These are phyloP conservation scores for Acrobasis suavella DNA, from an alignment of 2,888 invertebrate genomes.

Conservation along the genomic window DNA sequence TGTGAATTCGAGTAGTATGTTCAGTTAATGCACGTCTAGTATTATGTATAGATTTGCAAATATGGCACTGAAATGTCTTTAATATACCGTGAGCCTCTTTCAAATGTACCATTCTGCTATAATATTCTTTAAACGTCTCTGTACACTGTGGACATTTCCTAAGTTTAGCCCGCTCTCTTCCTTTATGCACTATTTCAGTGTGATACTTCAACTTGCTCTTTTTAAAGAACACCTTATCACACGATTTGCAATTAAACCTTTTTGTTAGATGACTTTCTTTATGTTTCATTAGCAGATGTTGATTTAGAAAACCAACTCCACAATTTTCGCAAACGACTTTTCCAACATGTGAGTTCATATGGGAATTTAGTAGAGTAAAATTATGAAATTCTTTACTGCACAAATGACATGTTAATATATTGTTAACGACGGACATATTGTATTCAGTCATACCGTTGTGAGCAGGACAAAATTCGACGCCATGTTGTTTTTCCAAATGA, in stretches of 20 bases:
- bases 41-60: slow-evolving; percentile 47
- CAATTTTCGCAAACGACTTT: slow-evolving; percentile 63
- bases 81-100: slow-evolving; percentile 50
- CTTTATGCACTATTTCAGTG: slow-evolving; percentile 57
- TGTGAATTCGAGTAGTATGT: slow-evolving; percentile 56
- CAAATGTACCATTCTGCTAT: slow-evolving; percentile 53
- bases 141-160: slow-evolving; percentile 53
- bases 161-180: slow-evolving; percentile 40
- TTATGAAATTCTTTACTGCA: slow-evolving; percentile 47
- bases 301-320: slow-evolving; percentile 54
- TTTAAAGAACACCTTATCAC: slow-evolving; percentile 63
- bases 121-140: slow-evolving; percentile 54
- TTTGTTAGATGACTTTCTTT: slow-evolving; percentile 47
- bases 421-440: slow-evolving; percentile 45
- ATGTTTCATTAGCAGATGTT: slow-evolving; percentile 51
- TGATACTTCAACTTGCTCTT: slow-evolving; percentile 70
- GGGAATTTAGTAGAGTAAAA: slow-evolving; percentile 49
- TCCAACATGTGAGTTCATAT: slow-evolving; percentile 56
- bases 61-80: slow-evolving; percentile 46
- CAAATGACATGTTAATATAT: slow-evolving; percentile 49
- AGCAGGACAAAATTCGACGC: slow-evolving; percentile 41
- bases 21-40: slow-evolving; percentile 53
- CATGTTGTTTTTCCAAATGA: slow-evolving; percentile 48
- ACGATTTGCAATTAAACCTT: slow-evolving; percentile 53
- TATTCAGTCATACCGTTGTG: slow-evolving; percentile 60